Evolutionary conservation across 1,140 invertebrate genomes (phyloP).

Genomic region (Oscheius sp.): DNA sequence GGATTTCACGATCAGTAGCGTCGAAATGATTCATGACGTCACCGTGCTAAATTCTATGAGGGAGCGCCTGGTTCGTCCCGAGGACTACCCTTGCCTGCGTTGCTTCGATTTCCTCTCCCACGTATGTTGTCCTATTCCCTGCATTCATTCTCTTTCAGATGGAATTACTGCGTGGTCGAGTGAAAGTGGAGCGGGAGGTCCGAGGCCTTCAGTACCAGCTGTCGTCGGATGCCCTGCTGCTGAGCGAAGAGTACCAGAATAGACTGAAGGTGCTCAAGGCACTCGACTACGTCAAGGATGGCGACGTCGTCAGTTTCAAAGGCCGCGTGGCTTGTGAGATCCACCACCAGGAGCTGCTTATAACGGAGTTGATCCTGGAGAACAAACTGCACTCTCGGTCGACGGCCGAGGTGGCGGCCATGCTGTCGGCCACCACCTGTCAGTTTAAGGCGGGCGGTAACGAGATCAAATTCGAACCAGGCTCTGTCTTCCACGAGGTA

Average conservation of each 20-base stretch:
- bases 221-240: slow-evolving; percentile 16
- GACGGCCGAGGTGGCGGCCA: slow-evolving; percentile 81
- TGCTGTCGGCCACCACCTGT: slow-evolving; percentile 55
- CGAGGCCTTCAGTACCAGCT: slow-evolving; percentile 9
- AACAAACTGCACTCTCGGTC: slow-evolving; percentile 73
- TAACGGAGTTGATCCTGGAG: slow-evolving; percentile 91
- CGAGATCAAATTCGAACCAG: slow-evolving; percentile 53
- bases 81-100: neutral
- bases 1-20: neutral
- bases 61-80: neutral
- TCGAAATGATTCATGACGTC: neutral
- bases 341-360: slow-evolving; percentile 81
- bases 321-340: slow-evolving; percentile 92
- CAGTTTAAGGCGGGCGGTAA: slow-evolving; percentile 74
- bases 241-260: slow-evolving; percentile 34
- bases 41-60: neutral
- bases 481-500: slow-evolving; percentile 36
- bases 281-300: slow-evolving; percentile 71
- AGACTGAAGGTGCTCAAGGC: slow-evolving; percentile 69
- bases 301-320: slow-evolving; percentile 75
- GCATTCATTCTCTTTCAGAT: neutral
- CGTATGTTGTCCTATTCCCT: neutral
- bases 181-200: slow-evolving; percentile 13
- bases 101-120: neutral
- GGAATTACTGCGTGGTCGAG: neutral